Percentiles rank a stretch among this genome's conserved stretches.
Evolutionary conservation across 2,113 vertebrate species (phyloP).

Genomic region (Mus pahari): DNA sequence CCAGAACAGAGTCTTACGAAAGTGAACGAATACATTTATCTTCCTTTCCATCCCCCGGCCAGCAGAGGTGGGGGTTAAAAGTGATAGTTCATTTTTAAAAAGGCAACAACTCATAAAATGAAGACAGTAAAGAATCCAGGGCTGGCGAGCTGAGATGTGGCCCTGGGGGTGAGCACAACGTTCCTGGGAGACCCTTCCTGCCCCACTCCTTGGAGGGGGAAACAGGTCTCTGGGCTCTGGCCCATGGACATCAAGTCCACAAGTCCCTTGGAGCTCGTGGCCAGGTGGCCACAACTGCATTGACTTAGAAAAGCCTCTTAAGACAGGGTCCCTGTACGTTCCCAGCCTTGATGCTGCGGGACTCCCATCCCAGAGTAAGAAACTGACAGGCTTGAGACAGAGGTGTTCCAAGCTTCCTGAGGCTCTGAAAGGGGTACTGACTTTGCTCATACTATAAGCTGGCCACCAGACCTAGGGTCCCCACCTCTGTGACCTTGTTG

Average conservation of each 20-base stretch:
- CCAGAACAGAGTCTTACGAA: constrained; percentile 67
- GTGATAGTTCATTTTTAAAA: constrained; percentile 48
- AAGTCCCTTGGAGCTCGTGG: not conserved
- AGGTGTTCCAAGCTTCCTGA: constrained; percentile 13
- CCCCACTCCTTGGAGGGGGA: not conserved
- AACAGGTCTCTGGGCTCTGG: not conserved
- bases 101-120: constrained; percentile 61
- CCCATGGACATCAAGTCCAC: not conserved
- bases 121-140: constrained; percentile 39
- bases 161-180: not conserved
- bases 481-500: not conserved
- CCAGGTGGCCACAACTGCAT: not conserved
- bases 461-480: not conserved
- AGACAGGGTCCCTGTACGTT: not conserved
- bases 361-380: not conserved
- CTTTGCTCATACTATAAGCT: not conserved
- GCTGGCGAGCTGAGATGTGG: not conserved
- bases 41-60: constrained; percentile 68
- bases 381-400: not conserved
- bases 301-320: not conserved
- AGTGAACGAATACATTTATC: constrained; percentile 62
- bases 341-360: constrained; percentile 18
- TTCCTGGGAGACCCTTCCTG: not conserved
- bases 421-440: not conserved
- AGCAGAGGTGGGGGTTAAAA: constrained; percentile 62